A percentile compares a stretch with the other conserved stretches of the same genome.
Evolutionary conservation across 2,797 vertebrate species (phyloP).

Genomic region (Harpagifer antarcticus): DNA sequence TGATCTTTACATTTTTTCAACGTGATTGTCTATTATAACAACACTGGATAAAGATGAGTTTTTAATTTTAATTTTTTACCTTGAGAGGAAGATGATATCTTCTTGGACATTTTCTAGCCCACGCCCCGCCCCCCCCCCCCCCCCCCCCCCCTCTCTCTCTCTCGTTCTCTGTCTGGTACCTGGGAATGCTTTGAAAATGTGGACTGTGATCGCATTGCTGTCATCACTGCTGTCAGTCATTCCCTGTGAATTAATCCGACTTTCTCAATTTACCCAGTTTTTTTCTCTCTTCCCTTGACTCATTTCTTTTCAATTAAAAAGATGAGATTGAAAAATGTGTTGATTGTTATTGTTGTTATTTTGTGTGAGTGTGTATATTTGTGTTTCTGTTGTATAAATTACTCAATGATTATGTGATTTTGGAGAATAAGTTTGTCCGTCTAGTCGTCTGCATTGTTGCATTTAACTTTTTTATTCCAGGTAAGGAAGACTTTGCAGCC

Average conservation of each 20-base stretch:
- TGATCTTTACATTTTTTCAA: slow-evolving; percentile 59
- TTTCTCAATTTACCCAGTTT: slow-evolving; percentile 74
- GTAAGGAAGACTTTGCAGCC: slow-evolving; percentile 24
- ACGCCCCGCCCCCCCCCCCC: not conserved
- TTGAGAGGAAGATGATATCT: slow-evolving; percentile 75
- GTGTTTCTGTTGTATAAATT: slow-evolving; percentile 29
- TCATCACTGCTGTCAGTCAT: slow-evolving; percentile 78
- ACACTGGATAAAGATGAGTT: slow-evolving; percentile 71
- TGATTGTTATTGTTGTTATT: slow-evolving; percentile 52
- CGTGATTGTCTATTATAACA: slow-evolving; percentile 77
- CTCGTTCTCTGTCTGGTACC: slow-evolving; percentile 58
- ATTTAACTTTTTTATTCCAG: slow-evolving; percentile 30
- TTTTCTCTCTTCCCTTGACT: slow-evolving; percentile 73
- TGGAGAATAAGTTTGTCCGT: slow-evolving; percentile 42
- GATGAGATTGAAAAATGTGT: slow-evolving; percentile 79
- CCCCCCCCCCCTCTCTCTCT: too few relatives aligned
- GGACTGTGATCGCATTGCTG: slow-evolving; percentile 75
- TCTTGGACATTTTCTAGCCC: slow-evolving; percentile 69
- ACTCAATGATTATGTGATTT: slow-evolving; percentile 49
- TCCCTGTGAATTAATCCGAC: slow-evolving; percentile 81
- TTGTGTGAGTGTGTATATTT: slow-evolving; percentile 16
- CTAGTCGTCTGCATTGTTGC: slow-evolving; percentile 56
- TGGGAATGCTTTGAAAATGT: slow-evolving; percentile 79
- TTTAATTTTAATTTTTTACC: slow-evolving; percentile 80
- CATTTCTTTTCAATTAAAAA: slow-evolving; percentile 83